These are phyloP conservation scores for Zaprionus gabonicus DNA, from an alignment of 1,140 invertebrate genomes.

Conservation along the genomic window DNA sequence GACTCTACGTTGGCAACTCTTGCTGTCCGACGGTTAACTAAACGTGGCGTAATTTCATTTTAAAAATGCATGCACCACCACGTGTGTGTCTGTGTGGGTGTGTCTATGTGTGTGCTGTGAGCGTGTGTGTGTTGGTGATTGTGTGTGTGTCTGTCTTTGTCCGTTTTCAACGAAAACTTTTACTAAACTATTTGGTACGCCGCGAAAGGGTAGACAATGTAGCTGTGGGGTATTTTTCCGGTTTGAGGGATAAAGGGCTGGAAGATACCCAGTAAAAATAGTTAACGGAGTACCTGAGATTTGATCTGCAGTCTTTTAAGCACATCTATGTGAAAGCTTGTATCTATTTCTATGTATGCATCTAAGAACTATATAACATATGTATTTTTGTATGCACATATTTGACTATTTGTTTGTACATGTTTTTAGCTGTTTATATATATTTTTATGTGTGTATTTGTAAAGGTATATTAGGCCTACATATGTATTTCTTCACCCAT, in stretches of 20 bases:
- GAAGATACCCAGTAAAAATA: background rate
- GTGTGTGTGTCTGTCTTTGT: conserved; percentile 1
- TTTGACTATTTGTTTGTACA: too few species aligned
- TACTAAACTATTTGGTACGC: conserved; percentile 25
- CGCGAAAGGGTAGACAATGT: background rate
- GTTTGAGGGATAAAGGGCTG: too few species aligned
- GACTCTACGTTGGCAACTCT: background rate
- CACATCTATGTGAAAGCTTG: background rate
- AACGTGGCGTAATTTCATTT: conserved; percentile 76
- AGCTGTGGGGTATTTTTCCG: background rate
- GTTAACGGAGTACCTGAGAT: background rate
- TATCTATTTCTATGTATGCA: background rate
- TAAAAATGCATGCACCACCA: conserved; percentile 65
- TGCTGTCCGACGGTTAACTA: conserved; percentile 49
- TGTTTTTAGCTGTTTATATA: background rate
- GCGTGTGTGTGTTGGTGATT: conserved; percentile 4
- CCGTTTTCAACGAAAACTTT: background rate
- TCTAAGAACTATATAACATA: too few species aligned
- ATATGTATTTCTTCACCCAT: background rate
- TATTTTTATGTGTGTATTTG: background rate
- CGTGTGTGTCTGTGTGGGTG: conserved; percentile 19
- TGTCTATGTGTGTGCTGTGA: conserved; percentile 11
- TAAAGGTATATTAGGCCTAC: background rate
- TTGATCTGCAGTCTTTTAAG: background rate
- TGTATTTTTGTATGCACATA: too few species aligned